These are phyloP conservation scores for Phymatocera aterrima DNA, from an alignment of 2,888 invertebrate species.

Conservation along the genomic window DNA sequence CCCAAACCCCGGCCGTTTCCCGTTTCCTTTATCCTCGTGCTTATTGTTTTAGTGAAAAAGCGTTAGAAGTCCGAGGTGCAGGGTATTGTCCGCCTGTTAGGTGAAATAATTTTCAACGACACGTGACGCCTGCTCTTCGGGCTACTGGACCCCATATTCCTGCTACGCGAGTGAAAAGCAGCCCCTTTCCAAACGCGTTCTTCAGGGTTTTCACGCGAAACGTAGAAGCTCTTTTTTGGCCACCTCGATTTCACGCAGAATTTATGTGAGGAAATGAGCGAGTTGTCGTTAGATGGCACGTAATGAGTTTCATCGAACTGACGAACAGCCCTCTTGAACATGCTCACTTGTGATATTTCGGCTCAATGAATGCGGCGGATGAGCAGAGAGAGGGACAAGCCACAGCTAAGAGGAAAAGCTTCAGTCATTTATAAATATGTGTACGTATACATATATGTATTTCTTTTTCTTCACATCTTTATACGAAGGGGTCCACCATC, in stretches of 20 bases:
- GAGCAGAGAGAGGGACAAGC: not conserved
- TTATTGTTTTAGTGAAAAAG: constrained; percentile 16
- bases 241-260: constrained; percentile 11
- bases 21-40: not conserved
- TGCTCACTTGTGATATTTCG: not conserved
- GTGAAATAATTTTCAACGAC: constrained; percentile 31
- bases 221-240: not conserved
- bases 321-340: not conserved
- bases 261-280: not conserved
- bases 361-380: not conserved
- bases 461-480: not conserved
- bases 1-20: constrained; percentile 5
- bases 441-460: not conserved
- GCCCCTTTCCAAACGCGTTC: constrained; percentile 6
- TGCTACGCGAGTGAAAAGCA: not conserved
- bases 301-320: not conserved
- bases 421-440: not conserved
- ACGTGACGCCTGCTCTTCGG: not conserved
- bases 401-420: not conserved
- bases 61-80: not conserved
- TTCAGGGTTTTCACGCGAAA: constrained; percentile 14
- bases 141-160: constrained; percentile 5
- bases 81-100: constrained; percentile 9
- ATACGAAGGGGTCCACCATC: not conserved
- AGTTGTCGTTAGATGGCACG: not conserved